phyloP scores from a whole-genome alignment of 2,113 vertebrate species.

The Motacilla alba region DNA sequence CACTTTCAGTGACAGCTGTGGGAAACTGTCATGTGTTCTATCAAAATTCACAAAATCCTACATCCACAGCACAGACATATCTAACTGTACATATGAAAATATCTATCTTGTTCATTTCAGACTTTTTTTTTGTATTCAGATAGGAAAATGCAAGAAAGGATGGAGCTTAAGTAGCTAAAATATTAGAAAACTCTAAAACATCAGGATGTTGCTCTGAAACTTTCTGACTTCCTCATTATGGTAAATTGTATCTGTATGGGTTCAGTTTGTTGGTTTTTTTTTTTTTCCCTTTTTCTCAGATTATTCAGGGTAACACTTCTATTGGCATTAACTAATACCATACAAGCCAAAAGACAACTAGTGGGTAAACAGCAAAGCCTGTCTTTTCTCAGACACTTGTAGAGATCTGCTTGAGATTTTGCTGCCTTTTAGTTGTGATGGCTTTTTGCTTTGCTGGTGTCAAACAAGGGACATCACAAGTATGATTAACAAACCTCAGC shows the following conservation, averaged over 20 bases:
- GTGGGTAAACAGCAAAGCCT: neutral
- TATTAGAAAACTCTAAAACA: neutral
- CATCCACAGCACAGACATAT: neutral
- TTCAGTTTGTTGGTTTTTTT: accelerated
- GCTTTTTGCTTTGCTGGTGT: neutral
- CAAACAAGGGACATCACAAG: neutral
- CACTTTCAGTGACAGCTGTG: neutral
- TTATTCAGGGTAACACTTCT: neutral
- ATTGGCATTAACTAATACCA: neutral
- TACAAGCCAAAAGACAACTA: neutral
- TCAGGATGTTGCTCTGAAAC: neutral
- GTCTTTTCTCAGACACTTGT: neutral
- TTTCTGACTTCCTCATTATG: neutral
- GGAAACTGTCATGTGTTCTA: neutral
- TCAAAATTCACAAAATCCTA: neutral
- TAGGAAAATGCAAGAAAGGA: neutral
- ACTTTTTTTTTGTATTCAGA: neutral
- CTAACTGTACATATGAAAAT: accelerated
- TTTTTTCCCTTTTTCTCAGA: neutral
- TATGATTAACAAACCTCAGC: neutral
- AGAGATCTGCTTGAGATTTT: neutral
- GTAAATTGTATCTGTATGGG: accelerated
- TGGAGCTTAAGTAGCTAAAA: neutral
- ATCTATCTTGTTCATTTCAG: accelerated
- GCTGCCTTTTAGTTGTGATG: neutral